Base-by-base conservation (phyloP, 2,797 vertebrate species). In the Halcyon leucocephala region DNA sequence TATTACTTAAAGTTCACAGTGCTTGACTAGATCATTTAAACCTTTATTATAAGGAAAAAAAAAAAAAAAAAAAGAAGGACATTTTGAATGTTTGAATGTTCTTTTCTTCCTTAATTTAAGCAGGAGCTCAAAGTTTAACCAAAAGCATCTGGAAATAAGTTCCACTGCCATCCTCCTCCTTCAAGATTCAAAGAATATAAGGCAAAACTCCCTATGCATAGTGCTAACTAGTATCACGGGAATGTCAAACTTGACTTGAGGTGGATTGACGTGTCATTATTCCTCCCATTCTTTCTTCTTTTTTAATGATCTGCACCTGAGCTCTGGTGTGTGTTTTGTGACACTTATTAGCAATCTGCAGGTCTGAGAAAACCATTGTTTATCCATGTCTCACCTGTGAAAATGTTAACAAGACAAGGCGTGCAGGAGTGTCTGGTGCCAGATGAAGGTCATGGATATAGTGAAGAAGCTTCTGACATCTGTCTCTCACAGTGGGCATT, bases 251-350 rank as follows among this genome's bases (percentile, higher is more conserved):
- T 90, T 90, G 90, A 95, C 73, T 90, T 80, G 69, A 90, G 60
- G 33, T 94, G 85, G 58, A 97, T 82, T 96, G 95, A 95, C 83
- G 25, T 85, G 78, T 77, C 60, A 74, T 97, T 96, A 89, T 96
- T 96, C 77, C 57, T 96, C 85, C 91, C 84, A 91, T 97, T 97
- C 95, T 82, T 86, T n/a, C 76, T 95, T 78, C 91, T 64, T 84
- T 92, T 97, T 93, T 97, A 98, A 97, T 93, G 95, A 97, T 94
- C 86, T 95, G 82, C 93, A 90, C 92, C 93, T 95, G 92, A 97
- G 82, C 74, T 80, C 90, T n/a, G 6, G 60, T 90, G 85, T 95
- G 73, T 94, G 58, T 97, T 96, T 94, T 92, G 92, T 96, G 94
- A 96, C 94, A 92, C 90, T 97, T 97, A 93, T 90, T 91, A 94